Evolutionary conservation across 2,888 invertebrate genomes (phyloP).

Genomic region (Thymelicus lineola): DNA sequence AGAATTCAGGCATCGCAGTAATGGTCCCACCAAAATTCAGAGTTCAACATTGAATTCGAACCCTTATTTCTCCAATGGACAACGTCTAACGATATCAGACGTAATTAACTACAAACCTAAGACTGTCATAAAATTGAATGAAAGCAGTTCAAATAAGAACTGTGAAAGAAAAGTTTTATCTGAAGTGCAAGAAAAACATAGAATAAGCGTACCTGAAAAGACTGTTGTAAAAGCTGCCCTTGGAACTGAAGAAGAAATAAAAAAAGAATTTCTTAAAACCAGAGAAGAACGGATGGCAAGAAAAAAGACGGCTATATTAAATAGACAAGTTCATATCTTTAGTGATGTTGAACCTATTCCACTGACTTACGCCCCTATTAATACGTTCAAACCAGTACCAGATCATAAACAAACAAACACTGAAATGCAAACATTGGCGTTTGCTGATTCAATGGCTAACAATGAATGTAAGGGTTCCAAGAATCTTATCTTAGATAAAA

Average conservation of each 20-base stretch:
- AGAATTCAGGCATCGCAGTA: neutral
- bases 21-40: neutral
- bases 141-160: constrained; percentile 27
- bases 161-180: constrained; percentile 55
- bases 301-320: constrained; percentile 66
- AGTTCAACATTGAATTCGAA: neutral
- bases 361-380: constrained; percentile 57
- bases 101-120: neutral
- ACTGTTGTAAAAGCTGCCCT: constrained; percentile 42
- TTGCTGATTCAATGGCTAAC: neutral
- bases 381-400: constrained; percentile 33
- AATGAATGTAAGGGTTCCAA: neutral
- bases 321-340: constrained; percentile 57
- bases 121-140: constrained; percentile 45
- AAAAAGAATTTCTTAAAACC: constrained; percentile 45
- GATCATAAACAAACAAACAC: constrained; percentile 43
- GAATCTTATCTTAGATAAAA: neutral
- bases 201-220: constrained; percentile 37
- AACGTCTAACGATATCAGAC: neutral
- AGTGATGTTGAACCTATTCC: constrained; percentile 59
- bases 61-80: neutral
- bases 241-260: constrained; percentile 39
- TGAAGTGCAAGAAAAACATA: constrained; percentile 62
- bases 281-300: constrained; percentile 56
- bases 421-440: neutral